Evolutionary conservation across 2,797 vertebrate genomes (phyloP).

Genomic region (Onychomys leucogaster): DNA sequence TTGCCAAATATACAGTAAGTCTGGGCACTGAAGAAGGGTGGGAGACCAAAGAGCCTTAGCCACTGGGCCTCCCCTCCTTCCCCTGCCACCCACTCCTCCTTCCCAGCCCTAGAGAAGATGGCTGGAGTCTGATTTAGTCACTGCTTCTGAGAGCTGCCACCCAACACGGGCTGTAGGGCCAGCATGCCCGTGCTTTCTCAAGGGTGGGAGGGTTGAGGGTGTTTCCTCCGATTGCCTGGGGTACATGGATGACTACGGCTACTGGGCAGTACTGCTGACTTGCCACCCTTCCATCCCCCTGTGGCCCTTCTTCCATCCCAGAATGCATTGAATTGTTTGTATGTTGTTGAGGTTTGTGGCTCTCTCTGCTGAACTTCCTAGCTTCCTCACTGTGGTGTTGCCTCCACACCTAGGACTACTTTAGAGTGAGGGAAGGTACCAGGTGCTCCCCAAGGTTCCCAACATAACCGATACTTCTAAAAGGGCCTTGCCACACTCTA

Average conservation of each 20-base stretch:
- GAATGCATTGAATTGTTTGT: conserved; percentile 38
- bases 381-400: conserved; percentile 20
- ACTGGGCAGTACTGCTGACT: neutral
- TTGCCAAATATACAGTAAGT: neutral
- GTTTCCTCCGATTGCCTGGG: neutral
- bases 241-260: neutral
- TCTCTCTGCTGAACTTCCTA: conserved; percentile 45
- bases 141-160: conserved; percentile 12
- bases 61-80: neutral
- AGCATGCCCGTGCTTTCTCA: neutral
- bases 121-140: neutral
- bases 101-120: neutral
- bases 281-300: neutral
- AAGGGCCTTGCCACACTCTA: neutral
- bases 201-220: neutral
- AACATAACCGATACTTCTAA: neutral
- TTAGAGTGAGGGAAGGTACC: neutral
- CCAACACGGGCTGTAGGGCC: neutral
- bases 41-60: too few species aligned
- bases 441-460: neutral
- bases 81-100: neutral
- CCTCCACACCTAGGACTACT: conserved; percentile 7
- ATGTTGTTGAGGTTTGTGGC: conserved; percentile 61
- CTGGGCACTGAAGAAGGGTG: neutral
- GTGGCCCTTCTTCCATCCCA: neutral